A percentile compares a stretch with the other conserved stretches of the same genome.
Evolutionary conservation across 2,797 vertebrate species (phyloP).

Genomic region (Acrossocheilus fasciatus): DNA sequence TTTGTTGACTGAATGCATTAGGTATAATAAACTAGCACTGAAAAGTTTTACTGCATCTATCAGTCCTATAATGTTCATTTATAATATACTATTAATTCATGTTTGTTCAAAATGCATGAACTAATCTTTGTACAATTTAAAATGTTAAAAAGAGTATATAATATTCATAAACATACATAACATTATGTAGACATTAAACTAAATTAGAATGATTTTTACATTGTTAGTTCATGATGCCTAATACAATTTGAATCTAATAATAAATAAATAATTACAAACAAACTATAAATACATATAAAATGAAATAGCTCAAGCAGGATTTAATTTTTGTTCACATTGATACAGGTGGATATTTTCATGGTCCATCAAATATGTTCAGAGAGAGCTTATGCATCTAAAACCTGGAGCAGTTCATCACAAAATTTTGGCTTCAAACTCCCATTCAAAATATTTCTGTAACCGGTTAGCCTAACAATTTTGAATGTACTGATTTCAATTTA

Average conservation of each 20-base stretch:
- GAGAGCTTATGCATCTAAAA: not conserved
- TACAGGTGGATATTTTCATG: not conserved
- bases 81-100: not conserved
- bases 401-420: not conserved
- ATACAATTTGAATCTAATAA: not conserved
- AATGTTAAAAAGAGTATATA: not conserved
- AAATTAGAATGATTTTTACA: not conserved
- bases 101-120: not conserved
- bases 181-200: not conserved
- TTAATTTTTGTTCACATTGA: not conserved
- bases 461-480: not conserved
- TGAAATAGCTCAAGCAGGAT: too few species aligned
- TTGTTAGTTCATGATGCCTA: not conserved
- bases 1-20: not conserved
- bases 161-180: not conserved
- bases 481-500: conserved; percentile 9
- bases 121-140: not conserved
- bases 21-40: not conserved
- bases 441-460: not conserved
- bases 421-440: not conserved
- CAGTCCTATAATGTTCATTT: not conserved
- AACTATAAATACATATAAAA: not conserved
- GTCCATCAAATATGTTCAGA: not conserved
- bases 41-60: not conserved
- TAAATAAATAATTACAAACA: not conserved